Conservation (phyloP, 2,888 invertebrate species). For the Ernsta delagoae region DNA sequence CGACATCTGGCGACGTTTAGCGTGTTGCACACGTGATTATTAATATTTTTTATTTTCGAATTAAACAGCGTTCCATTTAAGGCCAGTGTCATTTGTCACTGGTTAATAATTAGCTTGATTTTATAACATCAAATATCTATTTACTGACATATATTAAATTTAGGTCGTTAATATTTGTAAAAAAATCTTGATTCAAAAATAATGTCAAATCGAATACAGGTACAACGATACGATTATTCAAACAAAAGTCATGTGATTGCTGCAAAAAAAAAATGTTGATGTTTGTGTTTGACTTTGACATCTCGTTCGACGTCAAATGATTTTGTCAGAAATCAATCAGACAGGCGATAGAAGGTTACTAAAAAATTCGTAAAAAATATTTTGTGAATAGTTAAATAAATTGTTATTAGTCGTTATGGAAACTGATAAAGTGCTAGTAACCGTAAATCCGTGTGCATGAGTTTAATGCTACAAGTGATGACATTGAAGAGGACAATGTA, state of each 20-base stretch:
- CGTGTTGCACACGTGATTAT: slow-evolving; percentile 76
- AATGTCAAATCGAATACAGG: too few species aligned
- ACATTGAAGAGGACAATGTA: slow-evolving; percentile 77
- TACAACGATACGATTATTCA: slow-evolving; percentile 20
- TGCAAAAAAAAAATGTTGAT: slow-evolving; percentile 23
- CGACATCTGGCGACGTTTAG: slow-evolving; percentile 73
- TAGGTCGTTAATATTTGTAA: too few species aligned
- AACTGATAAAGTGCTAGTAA: slow-evolving; percentile 38
- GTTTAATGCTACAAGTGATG: slow-evolving; percentile 64
- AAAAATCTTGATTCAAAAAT: too few species aligned
- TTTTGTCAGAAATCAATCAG: slow-evolving; percentile 45
- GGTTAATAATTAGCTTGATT: too few species aligned
- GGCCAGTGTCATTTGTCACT: slow-evolving; percentile 52
- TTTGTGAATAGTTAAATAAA: slow-evolving; percentile 46
- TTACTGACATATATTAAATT: too few species aligned
- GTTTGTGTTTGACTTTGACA: slow-evolving; percentile 44
- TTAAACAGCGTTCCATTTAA: slow-evolving; percentile 63
- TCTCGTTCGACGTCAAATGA: slow-evolving; percentile 42
- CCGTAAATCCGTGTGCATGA: slow-evolving; percentile 42
- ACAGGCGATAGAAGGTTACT: slow-evolving; percentile 34
- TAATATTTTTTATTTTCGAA: slow-evolving; percentile 63
- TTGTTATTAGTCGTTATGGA: slow-evolving; percentile 53
- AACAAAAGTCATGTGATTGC: slow-evolving; percentile 50
- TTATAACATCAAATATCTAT: neutral
- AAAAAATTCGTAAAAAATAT: slow-evolving; percentile 41